Conservation (phyloP, 2,888 invertebrate species). For the Hypolimnas misippus region DNA sequence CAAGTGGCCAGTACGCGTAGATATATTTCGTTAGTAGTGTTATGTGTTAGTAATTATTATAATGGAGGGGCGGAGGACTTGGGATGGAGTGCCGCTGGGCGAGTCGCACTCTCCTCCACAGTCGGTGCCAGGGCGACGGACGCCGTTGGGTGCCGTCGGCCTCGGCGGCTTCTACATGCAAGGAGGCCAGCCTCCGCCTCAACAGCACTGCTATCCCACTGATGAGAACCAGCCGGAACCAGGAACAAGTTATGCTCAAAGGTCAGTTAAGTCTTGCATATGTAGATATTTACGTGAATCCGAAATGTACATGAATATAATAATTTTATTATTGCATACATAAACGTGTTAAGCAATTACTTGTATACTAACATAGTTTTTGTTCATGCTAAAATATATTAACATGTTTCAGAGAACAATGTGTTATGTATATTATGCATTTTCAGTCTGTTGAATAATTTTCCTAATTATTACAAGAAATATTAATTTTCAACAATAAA, state of each 20-base stretch:
- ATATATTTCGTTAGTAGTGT: slow-evolving; percentile 46
- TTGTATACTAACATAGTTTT: too few relatives aligned
- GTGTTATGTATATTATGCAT: too few relatives aligned
- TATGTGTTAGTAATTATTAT: slow-evolving; percentile 61
- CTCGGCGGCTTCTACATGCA: slow-evolving; percentile 95
- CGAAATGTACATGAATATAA: neutral
- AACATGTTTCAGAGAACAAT: too few relatives aligned
- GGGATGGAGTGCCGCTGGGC: slow-evolving; percentile 78
- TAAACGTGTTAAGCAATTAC: too few relatives aligned
- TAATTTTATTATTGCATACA: too few relatives aligned
- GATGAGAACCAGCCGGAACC: slow-evolving; percentile 93
- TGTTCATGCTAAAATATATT: too few relatives aligned
- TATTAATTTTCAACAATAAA: too few relatives aligned
- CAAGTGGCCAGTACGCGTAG: slow-evolving; percentile 37
- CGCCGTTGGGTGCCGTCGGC: slow-evolving; percentile 92
- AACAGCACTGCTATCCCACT: slow-evolving; percentile 84
- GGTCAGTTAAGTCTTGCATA: slow-evolving; percentile 55
- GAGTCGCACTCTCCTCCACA: slow-evolving; percentile 83
- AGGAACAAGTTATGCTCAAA: slow-evolving; percentile 80
- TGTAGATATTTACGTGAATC: neutral
- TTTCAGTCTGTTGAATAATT: too few relatives aligned
- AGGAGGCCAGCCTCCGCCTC: slow-evolving; percentile 81
- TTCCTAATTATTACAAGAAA: too few relatives aligned
- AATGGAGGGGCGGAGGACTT: slow-evolving; percentile 79
- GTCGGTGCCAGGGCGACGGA: slow-evolving; percentile 87